Evolutionary conservation across 2,797 vertebrate species (phyloP), one percentile per base, ranked within the genome.

Genomic region (Basileuterus tristriatus): DNA sequence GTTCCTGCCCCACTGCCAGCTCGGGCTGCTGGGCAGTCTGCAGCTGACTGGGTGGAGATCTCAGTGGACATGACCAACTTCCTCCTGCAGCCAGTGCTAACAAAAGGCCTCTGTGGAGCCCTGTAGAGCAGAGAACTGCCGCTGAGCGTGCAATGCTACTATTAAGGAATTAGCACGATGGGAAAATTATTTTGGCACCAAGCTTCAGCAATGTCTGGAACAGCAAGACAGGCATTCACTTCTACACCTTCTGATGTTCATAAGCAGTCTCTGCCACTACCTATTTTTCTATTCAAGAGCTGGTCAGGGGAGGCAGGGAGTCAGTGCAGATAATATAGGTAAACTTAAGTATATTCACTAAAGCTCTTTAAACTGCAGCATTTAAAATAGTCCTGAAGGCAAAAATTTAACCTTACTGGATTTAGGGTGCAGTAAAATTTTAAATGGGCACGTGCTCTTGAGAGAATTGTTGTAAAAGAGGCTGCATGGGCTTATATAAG

Each of bases 51-150:
- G 11, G 43, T 37, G 34, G 46, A 41, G 37, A 55, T 78, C 74
- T 76, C 26, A 0, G 36, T 13, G 46, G 76, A 77, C 56, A 72
- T 86, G 34, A 70, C 43, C 32, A 58, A 69, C 53, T 88, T 91
- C 65, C 85, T 77, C 47, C 39, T n/a, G 68, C 58, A 70, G 12
- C 15, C 70, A 56, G 39, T 19, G 32, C 60, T 88, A 63, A 92
- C 70, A 95, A 94, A 94, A 95, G 58, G 26, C 50, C 74, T 90
- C 93, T 96, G 81, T 94, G 39, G 82, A 67, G 50, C 37, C 22
- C 1, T 24, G 27, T 6, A 21, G 68, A 84, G 55, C 81, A 19
- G n/a, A 41, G 32, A 74, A 34, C 29, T 56, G 67, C 44, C 8
- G 3, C 3, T 44, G 63, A 27, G 53, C 0, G 0, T 36, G 49